These are phyloP conservation scores for Menura novaehollandiae DNA, from an alignment of 2,113 vertebrate genomes.

Conservation along the genomic window DNA sequence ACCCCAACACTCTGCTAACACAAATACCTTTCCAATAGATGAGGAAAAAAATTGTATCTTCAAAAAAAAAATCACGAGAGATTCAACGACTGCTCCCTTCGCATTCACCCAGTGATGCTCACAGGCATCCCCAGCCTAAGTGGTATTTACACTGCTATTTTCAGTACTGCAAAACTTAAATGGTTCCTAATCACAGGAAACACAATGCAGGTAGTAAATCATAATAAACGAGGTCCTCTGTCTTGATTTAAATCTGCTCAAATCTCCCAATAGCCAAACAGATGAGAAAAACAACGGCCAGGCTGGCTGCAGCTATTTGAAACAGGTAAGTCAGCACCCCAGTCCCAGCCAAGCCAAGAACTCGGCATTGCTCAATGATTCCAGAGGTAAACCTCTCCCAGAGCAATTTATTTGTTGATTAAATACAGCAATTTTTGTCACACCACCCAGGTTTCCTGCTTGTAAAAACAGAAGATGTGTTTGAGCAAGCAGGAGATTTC, in stretches of 20 bases:
- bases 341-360: background rate
- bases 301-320: background rate
- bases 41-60: background rate
- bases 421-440: constrained; percentile 32
- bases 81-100: background rate
- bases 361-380: background rate
- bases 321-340: background rate
- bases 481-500: background rate
- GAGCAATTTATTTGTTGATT: constrained; percentile 12
- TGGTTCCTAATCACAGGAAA: background rate
- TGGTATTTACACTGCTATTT: background rate
- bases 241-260: background rate
- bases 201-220: constrained; percentile 24
- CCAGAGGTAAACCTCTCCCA: background rate
- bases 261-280: background rate
- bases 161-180: background rate
- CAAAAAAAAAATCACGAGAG: background rate
- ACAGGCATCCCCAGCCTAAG: background rate
- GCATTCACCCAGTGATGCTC: background rate
- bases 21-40: background rate
- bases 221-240: background rate
- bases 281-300: background rate
- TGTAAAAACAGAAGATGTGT: constrained; percentile 17
- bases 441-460: background rate
- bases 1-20: background rate